Evolutionary conservation across 2,113 vertebrate species (phyloP).

Genomic region (Anhinga anhinga): DNA sequence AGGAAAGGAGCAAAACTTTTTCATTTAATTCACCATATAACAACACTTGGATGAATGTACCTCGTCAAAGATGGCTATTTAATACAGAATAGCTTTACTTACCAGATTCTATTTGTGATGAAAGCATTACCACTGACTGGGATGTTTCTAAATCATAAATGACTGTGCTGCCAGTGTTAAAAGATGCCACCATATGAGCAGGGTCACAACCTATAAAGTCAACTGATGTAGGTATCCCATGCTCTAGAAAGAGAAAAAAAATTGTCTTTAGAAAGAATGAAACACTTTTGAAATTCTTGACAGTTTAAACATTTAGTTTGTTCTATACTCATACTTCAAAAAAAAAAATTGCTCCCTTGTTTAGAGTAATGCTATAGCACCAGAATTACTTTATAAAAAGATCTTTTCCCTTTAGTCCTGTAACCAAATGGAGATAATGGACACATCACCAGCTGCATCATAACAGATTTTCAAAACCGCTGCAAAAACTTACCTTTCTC

Average conservation of each 20-base stretch:
- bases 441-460: neutral
- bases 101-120: slow-evolving; percentile 88
- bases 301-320: neutral
- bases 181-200: slow-evolving; percentile 93
- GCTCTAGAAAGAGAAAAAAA: slow-evolving; percentile 71
- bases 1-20: neutral
- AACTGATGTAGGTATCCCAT: slow-evolving; percentile 91
- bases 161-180: slow-evolving; percentile 86
- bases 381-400: neutral
- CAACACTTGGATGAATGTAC: neutral
- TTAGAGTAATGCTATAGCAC: neutral
- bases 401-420: neutral
- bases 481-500: slow-evolving; percentile 77
- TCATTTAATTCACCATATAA: neutral
- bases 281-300: neutral
- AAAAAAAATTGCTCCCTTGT: neutral
- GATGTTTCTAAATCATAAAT: slow-evolving; percentile 97
- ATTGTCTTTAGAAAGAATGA: neutral
- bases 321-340: neutral
- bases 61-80: neutral
- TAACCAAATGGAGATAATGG: neutral
- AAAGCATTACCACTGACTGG: slow-evolving; percentile 87
- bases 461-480: neutral
- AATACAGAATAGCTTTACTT: slow-evolving; percentile 30
- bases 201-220: slow-evolving; percentile 97